These are phyloP conservation scores for Monochamus alternatus DNA, from an alignment of 2,888 invertebrate genomes.

Conservation along the genomic window DNA sequence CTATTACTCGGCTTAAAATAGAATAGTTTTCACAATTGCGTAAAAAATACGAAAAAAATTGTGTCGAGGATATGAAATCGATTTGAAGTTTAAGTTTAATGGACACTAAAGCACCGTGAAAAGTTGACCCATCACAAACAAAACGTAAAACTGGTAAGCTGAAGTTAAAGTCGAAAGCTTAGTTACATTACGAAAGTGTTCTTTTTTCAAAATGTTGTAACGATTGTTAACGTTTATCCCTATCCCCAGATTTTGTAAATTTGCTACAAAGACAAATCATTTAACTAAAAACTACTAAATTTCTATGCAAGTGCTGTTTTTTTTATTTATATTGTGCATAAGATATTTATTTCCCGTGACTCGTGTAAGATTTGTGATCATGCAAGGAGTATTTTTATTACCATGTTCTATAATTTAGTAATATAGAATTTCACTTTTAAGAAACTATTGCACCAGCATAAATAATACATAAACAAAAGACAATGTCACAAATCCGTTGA, in stretches of 20 bases:
- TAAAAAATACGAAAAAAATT: slow-evolving; percentile 14
- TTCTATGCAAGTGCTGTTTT: not conserved
- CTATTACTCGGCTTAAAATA: not conserved
- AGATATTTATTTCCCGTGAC: not conserved
- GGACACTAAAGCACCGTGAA: not conserved
- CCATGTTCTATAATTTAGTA: slow-evolving; percentile 28
- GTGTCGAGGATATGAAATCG: slow-evolving; percentile 23
- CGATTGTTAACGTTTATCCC: too few species aligned
- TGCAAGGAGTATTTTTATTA: slow-evolving; percentile 9
- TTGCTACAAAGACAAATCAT: too few species aligned
- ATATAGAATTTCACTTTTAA: slow-evolving; percentile 36
- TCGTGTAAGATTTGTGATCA: slow-evolving; percentile 4
- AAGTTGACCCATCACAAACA: not conserved
- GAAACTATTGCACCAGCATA: slow-evolving; percentile 26
- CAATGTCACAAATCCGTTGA: slow-evolving; percentile 20
- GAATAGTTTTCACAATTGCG: slow-evolving; percentile 22
- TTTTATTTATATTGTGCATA: not conserved
- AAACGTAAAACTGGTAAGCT: too few species aligned
- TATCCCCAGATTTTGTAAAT: too few species aligned
- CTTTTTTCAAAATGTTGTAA: too few species aligned
- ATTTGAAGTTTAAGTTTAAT: slow-evolving; percentile 5
- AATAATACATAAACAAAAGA: slow-evolving; percentile 30
- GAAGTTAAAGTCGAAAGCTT: too few species aligned
- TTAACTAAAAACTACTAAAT: not conserved
- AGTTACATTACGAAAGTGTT: too few species aligned